phyloP scores from a whole-genome alignment of 2,888 invertebrate genomes.

The Calliopum simillimum region DNA sequence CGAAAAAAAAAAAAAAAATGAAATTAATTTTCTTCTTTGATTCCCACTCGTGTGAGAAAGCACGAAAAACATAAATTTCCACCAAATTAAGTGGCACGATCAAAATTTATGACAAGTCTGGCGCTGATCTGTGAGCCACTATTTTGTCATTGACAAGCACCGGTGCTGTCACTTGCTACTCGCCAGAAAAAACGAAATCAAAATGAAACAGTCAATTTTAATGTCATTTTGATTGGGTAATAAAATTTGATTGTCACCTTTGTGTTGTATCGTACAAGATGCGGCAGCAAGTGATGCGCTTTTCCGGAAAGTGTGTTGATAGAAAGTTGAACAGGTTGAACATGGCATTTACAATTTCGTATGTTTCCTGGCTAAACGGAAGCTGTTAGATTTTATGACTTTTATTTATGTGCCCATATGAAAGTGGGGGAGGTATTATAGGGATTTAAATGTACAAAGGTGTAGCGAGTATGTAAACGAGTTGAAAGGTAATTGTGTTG shows the following conservation, averaged over 20 bases:
- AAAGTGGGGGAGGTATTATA: neutral
- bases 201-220: conserved; percentile 50
- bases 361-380: conserved; percentile 43
- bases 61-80: conserved; percentile 12
- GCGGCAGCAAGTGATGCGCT: conserved; percentile 2
- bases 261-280: neutral
- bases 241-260: conserved; percentile 52
- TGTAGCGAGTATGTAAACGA: neutral
- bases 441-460: neutral
- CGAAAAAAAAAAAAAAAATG: no score
- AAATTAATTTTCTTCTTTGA: no score
- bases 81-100: conserved; percentile 17
- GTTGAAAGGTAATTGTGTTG: neutral
- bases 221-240: conserved; percentile 57
- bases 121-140: conserved; percentile 38
- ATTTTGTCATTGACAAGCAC: conserved; percentile 57
- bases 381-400: conserved; percentile 52
- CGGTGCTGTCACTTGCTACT: conserved; percentile 39
- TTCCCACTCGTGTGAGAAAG: no score
- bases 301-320: neutral
- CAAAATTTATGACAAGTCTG: conserved; percentile 35
- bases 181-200: neutral
- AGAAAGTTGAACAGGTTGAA: conserved; percentile 16
- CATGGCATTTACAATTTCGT: neutral
- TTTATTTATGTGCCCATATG: conserved; percentile 11